Base-by-base conservation (phyloP, 1,140 invertebrate genomes). In the Delia radicum region DNA sequence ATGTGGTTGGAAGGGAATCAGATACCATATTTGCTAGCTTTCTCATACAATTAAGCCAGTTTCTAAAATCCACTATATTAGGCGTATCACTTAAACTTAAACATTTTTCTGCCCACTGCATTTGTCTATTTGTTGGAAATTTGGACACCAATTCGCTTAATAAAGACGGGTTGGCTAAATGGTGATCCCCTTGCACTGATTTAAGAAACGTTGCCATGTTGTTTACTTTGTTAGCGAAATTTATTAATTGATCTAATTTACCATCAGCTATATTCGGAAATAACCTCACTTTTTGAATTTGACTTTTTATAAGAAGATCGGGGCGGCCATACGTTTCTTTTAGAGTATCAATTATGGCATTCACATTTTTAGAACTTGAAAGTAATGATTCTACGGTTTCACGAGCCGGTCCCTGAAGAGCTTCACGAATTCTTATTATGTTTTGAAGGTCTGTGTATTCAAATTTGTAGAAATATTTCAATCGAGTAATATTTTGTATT, bases 271-370 rank as follows among this genome's bases (percentile, higher is more conserved):
- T 24, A 6, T 21, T 15, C 37, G 18, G 10, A 24, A n/a, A 27
- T 37, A 18, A 15, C 24, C 71, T 73, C 12, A 73, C 42, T 21
- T 42, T 55, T 27, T 46, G 12, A 12, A 73, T 46, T 42, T 73
- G 71, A 42, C 71, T 73, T 48, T 73, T 46, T 46, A 73, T 27
- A 13, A 73, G 24, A 18, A 46, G 10, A n/a, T 73, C 71, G 5
- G 71, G 71, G 26, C 71, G 71, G 21, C 71, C 71, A 26, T 18
- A 73, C 8, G 31, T 37, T 15, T 42, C 71, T 26, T 73, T 21
- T 29, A 73, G 13, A 13, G 31, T 48, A 6, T 37, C 8, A 18
- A 73, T 42, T 73, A 73, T 42, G 6, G 6, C 37, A 26, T 24
- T 24, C 15, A 73, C 71, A 42, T 73, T 73, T 21, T 26, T 21